Evolutionary conservation across 1,140 invertebrate genomes (phyloP).

Genomic region (Bathynomus jamesi): DNA sequence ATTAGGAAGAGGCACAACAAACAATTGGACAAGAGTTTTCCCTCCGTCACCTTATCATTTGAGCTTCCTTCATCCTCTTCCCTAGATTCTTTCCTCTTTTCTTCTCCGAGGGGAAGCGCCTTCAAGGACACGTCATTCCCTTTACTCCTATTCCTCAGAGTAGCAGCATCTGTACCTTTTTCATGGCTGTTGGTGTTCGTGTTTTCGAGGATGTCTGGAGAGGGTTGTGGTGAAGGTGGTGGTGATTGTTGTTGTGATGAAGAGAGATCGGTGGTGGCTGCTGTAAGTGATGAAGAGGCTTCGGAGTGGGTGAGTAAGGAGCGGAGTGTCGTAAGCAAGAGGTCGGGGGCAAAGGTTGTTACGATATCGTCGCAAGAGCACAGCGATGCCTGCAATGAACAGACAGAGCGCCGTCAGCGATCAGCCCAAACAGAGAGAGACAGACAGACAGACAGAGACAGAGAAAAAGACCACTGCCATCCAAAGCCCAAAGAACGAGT

Average conservation of each 20-base stretch:
- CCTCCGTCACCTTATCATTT: not conserved
- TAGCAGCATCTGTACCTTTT: not conserved
- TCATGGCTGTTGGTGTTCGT: not conserved
- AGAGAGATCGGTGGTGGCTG: constrained; percentile 45
- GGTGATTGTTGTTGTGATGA: not conserved
- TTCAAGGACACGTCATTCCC: not conserved
- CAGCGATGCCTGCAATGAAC: constrained; percentile 64
- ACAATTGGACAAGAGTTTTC: not conserved
- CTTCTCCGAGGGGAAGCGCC: not conserved
- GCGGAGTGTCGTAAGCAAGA: constrained; percentile 40
- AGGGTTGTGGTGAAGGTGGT: not conserved
- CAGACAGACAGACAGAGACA: too few relatives aligned
- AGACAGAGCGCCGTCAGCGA: not conserved
- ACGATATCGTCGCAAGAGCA: constrained; percentile 64
- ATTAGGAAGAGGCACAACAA: not conserved
- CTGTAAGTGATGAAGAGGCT: constrained; percentile 16
- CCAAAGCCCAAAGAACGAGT: too few relatives aligned
- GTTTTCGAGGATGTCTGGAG: not conserved
- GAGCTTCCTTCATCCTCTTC: too few relatives aligned
- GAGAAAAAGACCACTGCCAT: too few relatives aligned
- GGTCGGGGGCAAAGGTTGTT: constrained; percentile 41
- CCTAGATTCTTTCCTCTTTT: not conserved
- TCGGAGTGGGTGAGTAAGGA: constrained; percentile 37
- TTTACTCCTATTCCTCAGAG: not conserved
- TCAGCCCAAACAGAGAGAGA: not conserved